Evolutionary conservation across 2,113 vertebrate genomes (phyloP).

Genomic region (Paratilapia polleni): DNA sequence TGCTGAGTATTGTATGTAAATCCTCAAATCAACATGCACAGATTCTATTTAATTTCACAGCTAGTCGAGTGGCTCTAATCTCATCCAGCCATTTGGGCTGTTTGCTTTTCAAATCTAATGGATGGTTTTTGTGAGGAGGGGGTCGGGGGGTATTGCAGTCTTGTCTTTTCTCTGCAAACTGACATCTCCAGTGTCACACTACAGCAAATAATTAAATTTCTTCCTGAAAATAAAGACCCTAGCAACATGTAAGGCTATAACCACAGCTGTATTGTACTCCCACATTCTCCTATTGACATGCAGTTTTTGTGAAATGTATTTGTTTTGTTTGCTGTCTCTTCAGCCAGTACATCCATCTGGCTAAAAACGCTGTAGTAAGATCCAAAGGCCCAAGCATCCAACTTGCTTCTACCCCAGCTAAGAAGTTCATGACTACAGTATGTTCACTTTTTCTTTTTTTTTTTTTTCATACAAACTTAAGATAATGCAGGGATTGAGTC

Average conservation of each 20-base stretch:
- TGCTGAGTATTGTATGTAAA: constrained; percentile 71
- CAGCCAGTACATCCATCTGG: constrained; percentile 5
- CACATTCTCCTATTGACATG: constrained; percentile 33
- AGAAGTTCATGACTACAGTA: constrained; percentile 24
- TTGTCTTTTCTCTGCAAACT: constrained; percentile 61
- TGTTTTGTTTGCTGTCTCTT: constrained; percentile 21
- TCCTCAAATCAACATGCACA: constrained; percentile 78
- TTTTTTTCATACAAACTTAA: neutral
- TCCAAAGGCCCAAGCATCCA: constrained; percentile 12
- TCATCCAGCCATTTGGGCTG: constrained; percentile 70
- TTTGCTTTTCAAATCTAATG: constrained; percentile 77
- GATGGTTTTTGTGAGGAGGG: constrained; percentile 46
- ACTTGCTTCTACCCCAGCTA: neutral
- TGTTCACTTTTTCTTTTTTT: neutral
- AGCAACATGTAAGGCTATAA: constrained; percentile 37
- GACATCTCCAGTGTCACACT: constrained; percentile 64
- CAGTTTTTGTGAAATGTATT: constrained; percentile 36
- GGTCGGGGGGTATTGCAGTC: constrained; percentile 32
- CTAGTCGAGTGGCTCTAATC: constrained; percentile 78
- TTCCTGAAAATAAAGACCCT: constrained; percentile 56
- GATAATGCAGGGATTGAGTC: neutral
- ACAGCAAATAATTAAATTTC: constrained; percentile 68
- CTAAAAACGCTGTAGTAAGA: neutral
- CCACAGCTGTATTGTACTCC: constrained; percentile 41
- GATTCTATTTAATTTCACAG: constrained; percentile 81